Evolutionary conservation across 2,888 invertebrate species (phyloP).

Genomic region (Trichopoda pennipes): DNA sequence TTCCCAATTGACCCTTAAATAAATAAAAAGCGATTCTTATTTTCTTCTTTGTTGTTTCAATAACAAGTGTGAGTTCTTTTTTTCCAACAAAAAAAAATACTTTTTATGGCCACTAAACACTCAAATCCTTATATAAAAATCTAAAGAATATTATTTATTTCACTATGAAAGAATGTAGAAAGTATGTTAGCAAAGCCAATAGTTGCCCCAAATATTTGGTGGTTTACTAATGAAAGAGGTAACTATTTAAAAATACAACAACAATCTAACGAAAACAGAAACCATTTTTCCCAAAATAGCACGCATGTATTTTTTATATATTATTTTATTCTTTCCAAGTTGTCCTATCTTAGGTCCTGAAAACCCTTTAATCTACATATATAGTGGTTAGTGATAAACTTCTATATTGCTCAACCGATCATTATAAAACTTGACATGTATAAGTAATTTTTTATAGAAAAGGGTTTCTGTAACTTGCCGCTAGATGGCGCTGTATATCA

Average conservation of each 20-base stretch:
- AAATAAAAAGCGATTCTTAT: slow-evolving; percentile 63
- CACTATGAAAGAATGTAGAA: slow-evolving; percentile 8
- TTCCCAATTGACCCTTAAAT: slow-evolving; percentile 69
- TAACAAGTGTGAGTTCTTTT: neutral
- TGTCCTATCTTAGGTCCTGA: neutral
- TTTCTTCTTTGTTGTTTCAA: neutral
- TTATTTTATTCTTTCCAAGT: neutral
- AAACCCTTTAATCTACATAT: no score
- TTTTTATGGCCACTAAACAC: slow-evolving; percentile 56
- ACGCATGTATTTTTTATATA: slow-evolving; percentile 25
- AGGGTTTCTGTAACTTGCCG: no score
- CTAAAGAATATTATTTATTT: slow-evolving; percentile 22
- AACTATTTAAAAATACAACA: slow-evolving; percentile 29
- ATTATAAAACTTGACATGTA: no score
- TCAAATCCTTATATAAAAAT: slow-evolving; percentile 28
- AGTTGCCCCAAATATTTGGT: slow-evolving; percentile 11
- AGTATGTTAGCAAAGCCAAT: slow-evolving; percentile 36
- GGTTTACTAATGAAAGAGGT: slow-evolving; percentile 60
- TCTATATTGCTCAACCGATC: no score
- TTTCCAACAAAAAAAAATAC: slow-evolving; percentile 36
- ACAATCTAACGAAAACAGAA: slow-evolving; percentile 5
- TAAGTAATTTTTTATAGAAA: no score
- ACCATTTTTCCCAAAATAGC: no score
- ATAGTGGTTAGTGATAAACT: no score
- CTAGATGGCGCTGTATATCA: no score